Percentiles rank a stretch among this genome's conserved stretches.
Evolutionary conservation across 2,888 invertebrate genomes (phyloP).

Genomic region (Phyllotreta cruciferae): DNA sequence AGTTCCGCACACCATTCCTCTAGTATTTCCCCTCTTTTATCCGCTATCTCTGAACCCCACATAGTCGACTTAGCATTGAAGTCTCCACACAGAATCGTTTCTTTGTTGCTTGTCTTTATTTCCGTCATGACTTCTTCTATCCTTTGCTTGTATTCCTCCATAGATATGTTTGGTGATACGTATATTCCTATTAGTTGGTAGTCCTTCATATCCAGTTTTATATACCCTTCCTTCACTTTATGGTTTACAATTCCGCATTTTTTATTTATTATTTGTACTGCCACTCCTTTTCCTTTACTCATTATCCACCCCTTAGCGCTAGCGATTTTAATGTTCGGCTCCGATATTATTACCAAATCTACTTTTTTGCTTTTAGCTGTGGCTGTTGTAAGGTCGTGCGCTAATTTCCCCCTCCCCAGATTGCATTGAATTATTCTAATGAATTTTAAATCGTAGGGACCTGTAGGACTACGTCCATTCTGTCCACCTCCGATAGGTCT

Average conservation of each 20-base stretch:
- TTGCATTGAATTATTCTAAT: not conserved
- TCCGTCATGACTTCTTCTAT: constrained; percentile 1
- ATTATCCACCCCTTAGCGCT: not conserved
- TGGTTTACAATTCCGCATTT: not conserved
- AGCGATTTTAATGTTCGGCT: constrained; percentile 9
- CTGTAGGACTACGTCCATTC: too few species aligned
- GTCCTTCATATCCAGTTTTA: not conserved
- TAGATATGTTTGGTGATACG: constrained; percentile 8
- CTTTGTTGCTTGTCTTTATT: not conserved
- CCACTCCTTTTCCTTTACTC: not conserved
- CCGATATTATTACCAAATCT: constrained; percentile 11
- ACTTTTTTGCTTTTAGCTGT: not conserved
- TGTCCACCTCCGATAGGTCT: too few species aligned
- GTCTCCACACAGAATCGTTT: not conserved
- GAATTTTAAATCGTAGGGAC: not conserved
- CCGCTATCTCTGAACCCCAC: not conserved
- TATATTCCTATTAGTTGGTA: constrained; percentile 4
- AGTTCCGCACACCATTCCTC: constrained; percentile 12
- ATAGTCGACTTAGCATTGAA: constrained; percentile 10
- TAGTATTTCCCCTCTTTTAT: constrained; percentile 10
- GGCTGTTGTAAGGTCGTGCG: constrained; percentile 8
- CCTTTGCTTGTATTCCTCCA: not conserved
- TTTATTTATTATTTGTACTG: constrained; percentile 1
- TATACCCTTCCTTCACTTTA: not conserved
- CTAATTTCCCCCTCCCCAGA: not conserved